These are phyloP conservation scores for Notolepis coatsorum DNA, from an alignment of 2,797 vertebrate genomes.

Conservation along the genomic window DNA sequence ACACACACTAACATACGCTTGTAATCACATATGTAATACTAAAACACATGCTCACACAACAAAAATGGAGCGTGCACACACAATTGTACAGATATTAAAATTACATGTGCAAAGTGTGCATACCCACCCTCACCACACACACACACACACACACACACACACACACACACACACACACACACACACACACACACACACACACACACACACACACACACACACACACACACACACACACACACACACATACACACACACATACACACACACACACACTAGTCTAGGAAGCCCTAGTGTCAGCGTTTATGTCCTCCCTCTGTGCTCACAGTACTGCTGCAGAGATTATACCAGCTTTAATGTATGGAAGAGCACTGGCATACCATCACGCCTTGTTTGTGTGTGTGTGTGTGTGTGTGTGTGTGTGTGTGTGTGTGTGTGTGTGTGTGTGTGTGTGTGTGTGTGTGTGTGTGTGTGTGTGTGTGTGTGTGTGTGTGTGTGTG, in stretches of 20 bases:
- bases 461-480: constrained; percentile 5
- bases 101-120: no score
- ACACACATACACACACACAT: neutral
- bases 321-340: constrained; percentile 70
- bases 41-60: constrained; percentile 36
- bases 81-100: no score
- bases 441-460: neutral
- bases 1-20: neutral
- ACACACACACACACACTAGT: no score
- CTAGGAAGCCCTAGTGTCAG: constrained; percentile 72
- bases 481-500: constrained; percentile 8
- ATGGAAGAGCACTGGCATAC: constrained; percentile 64
- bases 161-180: constrained; percentile 17
- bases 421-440: neutral
- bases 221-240: constrained; percentile 1
- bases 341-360: constrained; percentile 78
- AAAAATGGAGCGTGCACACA: no score
- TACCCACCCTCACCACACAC: constrained; percentile 6
- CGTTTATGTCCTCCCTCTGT: constrained; percentile 74
- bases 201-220: neutral
- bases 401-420: neutral
- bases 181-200: constrained; percentile 32
- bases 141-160: neutral
- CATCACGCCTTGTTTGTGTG: neutral
- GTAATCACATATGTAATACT: no score